Conservation (phyloP, 2,797 vertebrate species). For the Neosalanx taihuensis region DNA sequence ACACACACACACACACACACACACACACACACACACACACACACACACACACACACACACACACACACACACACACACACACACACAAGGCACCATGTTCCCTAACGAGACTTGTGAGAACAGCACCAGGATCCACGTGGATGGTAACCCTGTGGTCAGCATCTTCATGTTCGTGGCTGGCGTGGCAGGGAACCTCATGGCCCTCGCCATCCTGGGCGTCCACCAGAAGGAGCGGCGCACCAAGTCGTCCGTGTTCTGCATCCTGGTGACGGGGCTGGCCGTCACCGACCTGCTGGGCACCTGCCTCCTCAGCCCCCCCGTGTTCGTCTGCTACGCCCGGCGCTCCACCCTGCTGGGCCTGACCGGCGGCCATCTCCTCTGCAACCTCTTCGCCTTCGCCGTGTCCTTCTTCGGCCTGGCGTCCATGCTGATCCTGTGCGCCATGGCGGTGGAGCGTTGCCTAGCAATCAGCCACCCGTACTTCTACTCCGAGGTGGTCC, state of each 20-base stretch:
- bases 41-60: not conserved
- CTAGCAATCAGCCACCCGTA: conserved; percentile 89
- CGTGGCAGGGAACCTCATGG: conserved; percentile 82
- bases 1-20: not conserved
- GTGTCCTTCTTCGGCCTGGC: conserved; percentile 88
- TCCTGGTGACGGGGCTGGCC: conserved; percentile 86
- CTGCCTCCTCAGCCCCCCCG: conserved; percentile 82
- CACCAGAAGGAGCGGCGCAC: conserved; percentile 74
- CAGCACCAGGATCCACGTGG: conserved; percentile 39
- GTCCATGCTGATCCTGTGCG: conserved; percentile 81
- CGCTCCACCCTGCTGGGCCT: conserved; percentile 71
- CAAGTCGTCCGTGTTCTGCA: conserved; percentile 81
- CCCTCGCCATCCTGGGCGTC: conserved; percentile 81
- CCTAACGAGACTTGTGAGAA: conserved; percentile 55
- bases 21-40: not conserved
- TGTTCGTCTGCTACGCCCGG: conserved; percentile 81
- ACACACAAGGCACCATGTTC: conserved; percentile 46
- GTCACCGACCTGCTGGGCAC: conserved; percentile 88
- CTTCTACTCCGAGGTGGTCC: conserved; percentile 78
- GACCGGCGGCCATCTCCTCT: conserved; percentile 61
- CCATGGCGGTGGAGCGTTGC: conserved; percentile 90
- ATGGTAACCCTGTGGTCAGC: conserved; percentile 69
- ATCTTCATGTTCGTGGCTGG: conserved; percentile 83
- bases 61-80: conserved; percentile 7
- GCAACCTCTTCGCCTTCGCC: conserved; percentile 80